These are phyloP conservation scores for Dryas iulia DNA, from an alignment of 1,140 invertebrate species.

Conservation along the genomic window DNA sequence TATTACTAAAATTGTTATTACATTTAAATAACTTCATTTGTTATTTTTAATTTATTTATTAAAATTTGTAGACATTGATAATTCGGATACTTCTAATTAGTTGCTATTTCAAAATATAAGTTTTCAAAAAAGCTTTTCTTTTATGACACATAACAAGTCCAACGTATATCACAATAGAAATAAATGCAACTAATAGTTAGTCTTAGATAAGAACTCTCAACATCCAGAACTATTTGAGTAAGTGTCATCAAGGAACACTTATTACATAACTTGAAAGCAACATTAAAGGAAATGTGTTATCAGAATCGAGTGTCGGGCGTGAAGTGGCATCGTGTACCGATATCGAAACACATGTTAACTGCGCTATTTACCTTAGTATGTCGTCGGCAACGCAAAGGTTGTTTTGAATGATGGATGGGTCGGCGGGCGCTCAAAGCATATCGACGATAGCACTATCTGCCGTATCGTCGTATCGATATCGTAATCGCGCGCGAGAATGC, in stretches of 20 bases:
- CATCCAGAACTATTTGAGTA: constrained; percentile 1
- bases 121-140: no score
- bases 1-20: no score
- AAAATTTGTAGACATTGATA: no score
- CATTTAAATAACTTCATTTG: no score
- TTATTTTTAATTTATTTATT: no score
- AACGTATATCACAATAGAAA: neutral
- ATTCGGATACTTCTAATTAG: no score
- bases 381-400: constrained; percentile 66
- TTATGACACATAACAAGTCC: no score
- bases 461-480: constrained; percentile 56
- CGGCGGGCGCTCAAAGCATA: constrained; percentile 71
- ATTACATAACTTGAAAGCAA: constrained; percentile 42
- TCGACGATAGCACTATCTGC: constrained; percentile 66
- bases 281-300: constrained; percentile 66
- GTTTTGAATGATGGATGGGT: constrained; percentile 70
- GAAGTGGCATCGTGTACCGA: constrained; percentile 62
- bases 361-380: constrained; percentile 63
- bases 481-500: constrained; percentile 46
- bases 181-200: neutral
- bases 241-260: constrained; percentile 18
- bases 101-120: no score
- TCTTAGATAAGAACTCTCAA: neutral
- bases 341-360: constrained; percentile 70
- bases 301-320: constrained; percentile 50